Evolutionary conservation across 2,113 vertebrate genomes (phyloP).

Genomic region (Aythya baeri): DNA sequence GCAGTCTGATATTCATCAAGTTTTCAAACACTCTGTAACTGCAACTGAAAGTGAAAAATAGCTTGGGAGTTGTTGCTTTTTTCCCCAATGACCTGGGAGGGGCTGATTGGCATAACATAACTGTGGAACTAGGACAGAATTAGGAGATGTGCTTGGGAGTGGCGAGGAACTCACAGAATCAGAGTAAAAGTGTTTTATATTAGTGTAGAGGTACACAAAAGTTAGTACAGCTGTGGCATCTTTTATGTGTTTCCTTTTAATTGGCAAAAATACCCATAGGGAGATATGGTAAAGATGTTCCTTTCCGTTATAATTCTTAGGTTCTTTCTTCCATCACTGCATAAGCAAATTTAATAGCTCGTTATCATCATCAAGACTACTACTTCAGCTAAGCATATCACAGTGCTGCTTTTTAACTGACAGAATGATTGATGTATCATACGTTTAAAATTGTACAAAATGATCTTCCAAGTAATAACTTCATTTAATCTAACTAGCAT

Average conservation of each 20-base stretch:
- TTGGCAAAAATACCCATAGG: neutral
- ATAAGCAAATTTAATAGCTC: constrained; percentile 29
- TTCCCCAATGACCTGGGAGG: constrained; percentile 53
- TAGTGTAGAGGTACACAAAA: neutral
- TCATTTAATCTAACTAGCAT: neutral
- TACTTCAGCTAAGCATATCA: neutral
- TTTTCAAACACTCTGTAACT: constrained; percentile 71
- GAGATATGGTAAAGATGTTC: neutral
- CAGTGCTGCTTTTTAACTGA: neutral
- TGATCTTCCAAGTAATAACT: neutral
- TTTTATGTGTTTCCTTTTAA: neutral
- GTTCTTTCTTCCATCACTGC: neutral
- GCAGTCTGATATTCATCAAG: constrained; percentile 64
- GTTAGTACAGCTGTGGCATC: neutral
- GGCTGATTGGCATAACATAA: neutral
- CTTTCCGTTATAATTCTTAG: neutral
- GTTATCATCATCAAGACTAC: neutral
- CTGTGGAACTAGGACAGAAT: neutral
- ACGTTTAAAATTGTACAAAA: constrained; percentile 34
- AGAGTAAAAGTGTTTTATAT: neutral
- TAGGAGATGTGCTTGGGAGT: neutral
- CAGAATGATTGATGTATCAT: neutral
- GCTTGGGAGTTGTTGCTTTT: constrained; percentile 23
- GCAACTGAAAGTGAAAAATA: constrained; percentile 54
- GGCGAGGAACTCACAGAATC: neutral